phyloP scores from a whole-genome alignment of 1,140 invertebrate species.

The Heliconius hermathena region DNA sequence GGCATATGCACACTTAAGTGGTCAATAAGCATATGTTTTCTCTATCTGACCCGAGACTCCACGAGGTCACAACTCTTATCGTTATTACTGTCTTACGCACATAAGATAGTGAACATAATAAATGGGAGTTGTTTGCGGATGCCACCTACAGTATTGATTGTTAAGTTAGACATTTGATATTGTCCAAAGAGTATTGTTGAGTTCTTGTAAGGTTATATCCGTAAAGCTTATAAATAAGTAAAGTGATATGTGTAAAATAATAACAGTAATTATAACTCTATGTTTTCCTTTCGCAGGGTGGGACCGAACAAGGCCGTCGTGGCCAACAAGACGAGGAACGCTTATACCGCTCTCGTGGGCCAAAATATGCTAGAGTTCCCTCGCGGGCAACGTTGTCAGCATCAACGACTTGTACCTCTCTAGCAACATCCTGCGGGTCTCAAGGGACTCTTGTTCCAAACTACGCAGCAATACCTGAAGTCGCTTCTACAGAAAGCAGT shows the following conservation, averaged over 20 bases:
- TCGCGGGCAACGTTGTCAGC: conserved; percentile 73
- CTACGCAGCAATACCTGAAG: conserved; percentile 76
- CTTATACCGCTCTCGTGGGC: conserved; percentile 61
- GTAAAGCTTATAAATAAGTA: not conserved
- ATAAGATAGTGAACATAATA: conserved; percentile 76
- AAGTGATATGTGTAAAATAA: not conserved
- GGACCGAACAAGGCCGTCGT: conserved; percentile 64
- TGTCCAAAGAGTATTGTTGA: not conserved
- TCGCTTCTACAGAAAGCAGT: conserved; percentile 69
- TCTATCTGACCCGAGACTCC: conserved; percentile 65
- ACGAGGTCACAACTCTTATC: conserved; percentile 67
- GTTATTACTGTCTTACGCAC: conserved; percentile 63
- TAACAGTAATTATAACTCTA: not conserved
- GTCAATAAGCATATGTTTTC: conserved; percentile 70
- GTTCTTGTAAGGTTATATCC: not conserved
- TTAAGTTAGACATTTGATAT: not conserved
- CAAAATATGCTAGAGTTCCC: conserved; percentile 77
- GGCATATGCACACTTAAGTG: conserved; percentile 61
- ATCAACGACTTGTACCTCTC: conserved; percentile 80
- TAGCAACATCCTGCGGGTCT: conserved; percentile 83
- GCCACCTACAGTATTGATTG: conserved; percentile 57
- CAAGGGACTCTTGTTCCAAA: conserved; percentile 82
- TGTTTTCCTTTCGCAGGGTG: conserved; percentile 55
- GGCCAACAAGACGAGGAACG: conserved; percentile 72
- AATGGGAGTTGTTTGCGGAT: conserved; percentile 73